phyloP scores from a whole-genome alignment of 2,797 vertebrate genomes.

The Leuciscus waleckii region DNA sequence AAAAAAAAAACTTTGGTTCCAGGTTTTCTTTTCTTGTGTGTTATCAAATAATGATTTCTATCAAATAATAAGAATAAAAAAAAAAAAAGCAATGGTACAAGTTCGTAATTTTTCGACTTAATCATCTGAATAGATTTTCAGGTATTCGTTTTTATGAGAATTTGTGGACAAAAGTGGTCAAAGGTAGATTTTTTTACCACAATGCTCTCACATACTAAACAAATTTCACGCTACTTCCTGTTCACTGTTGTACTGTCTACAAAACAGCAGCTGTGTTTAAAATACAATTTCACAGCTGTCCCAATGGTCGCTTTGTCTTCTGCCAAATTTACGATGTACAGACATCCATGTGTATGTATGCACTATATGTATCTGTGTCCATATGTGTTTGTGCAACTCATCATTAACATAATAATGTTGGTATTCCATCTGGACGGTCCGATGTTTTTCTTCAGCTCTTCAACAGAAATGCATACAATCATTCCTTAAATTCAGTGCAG shows the following conservation, averaged over 20 bases:
- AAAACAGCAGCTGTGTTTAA: constrained; percentile 50
- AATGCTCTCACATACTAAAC: background rate
- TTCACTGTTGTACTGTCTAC: constrained; percentile 1
- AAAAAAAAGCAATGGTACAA: background rate
- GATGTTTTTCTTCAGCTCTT: constrained; percentile 6
- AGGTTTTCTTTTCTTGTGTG: background rate
- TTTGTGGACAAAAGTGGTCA: background rate
- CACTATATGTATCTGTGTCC: constrained; percentile 9
- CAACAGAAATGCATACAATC: background rate
- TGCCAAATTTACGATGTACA: constrained; percentile 9
- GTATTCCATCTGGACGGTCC: constrained; percentile 5
- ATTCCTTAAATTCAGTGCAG: background rate
- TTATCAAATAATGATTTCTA: background rate
- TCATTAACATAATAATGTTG: constrained; percentile 12
- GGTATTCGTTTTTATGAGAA: background rate
- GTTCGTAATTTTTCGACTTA: background rate
- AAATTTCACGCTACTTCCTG: constrained; percentile 18
- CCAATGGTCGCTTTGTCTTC: constrained; percentile 29
- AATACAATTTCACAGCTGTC: constrained; percentile 30
- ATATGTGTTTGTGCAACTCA: constrained; percentile 17
- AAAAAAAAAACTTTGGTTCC: background rate
- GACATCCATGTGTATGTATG: constrained; percentile 32
- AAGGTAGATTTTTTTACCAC: background rate
- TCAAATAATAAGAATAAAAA: background rate
- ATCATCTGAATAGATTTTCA: background rate